Percentiles rank a stretch among this genome's conserved stretches.
Evolutionary conservation across 2,888 invertebrate species (phyloP).

Genomic region (Caenorhabditis angaria): DNA sequence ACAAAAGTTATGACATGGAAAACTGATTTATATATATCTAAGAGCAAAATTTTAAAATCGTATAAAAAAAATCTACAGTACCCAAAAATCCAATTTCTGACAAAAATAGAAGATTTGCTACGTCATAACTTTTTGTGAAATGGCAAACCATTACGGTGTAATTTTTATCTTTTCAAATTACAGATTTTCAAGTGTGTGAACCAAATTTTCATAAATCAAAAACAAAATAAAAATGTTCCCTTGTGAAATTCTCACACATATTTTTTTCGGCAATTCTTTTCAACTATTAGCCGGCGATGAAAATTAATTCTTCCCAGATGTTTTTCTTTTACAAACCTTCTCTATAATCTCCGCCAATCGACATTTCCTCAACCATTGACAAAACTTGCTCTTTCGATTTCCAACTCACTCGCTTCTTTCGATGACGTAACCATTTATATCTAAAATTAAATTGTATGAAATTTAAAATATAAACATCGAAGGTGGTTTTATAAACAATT

Average conservation of each 20-base stretch:
- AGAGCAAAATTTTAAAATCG: no score
- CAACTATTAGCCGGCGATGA: background rate
- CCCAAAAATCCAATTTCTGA: no score
- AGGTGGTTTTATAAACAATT: constrained; percentile 9
- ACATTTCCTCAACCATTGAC: constrained; percentile 68
- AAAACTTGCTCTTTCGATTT: constrained; percentile 65
- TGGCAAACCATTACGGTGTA: no score
- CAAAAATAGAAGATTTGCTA: no score
- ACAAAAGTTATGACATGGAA: no score
- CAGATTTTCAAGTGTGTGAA: no score
- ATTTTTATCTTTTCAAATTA: no score
- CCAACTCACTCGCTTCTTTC: constrained; percentile 60
- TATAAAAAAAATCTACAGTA: no score
- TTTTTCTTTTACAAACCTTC: constrained; percentile 37
- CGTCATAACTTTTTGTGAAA: no score
- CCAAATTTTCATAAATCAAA: no score
- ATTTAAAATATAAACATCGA: background rate
- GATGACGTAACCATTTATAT: constrained; percentile 55
- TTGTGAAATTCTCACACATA: background rate
- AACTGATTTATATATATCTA: no score
- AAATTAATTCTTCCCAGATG: background rate
- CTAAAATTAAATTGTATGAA: constrained; percentile 31
- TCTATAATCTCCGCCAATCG: constrained; percentile 67
- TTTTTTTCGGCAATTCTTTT: background rate
- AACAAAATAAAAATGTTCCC: background rate